Evolutionary conservation across 2,113 vertebrate species (phyloP), one percentile per base, ranked within the genome.

Genomic region (Eidolon helvum): DNA sequence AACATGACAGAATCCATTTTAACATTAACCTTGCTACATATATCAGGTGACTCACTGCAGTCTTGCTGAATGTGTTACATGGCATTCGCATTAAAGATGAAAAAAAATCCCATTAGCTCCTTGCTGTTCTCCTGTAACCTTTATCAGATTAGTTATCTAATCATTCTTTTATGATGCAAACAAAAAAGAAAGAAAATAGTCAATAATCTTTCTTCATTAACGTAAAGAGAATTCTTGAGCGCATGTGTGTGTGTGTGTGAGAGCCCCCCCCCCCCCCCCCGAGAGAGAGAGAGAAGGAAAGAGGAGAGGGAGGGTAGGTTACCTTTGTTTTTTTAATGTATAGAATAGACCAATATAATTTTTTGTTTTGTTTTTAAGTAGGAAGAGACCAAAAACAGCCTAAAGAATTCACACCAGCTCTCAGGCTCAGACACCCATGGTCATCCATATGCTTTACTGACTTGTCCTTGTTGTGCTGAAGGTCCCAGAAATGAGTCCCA

Each of bases 1-100:
- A 94, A 9, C 28, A 50, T 19, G 24, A 86, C 33, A 87, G 48
- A 80, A 84, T 63, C 92, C 38, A 66, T 90, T 91, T 91, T 80
- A 83, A 55, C 28, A 63, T 89, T 90, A 94, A 83, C 92, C 94
- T 96, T 79, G 33, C 88, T 89, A 4, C 33, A 35, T 48, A 22
- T 75, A 43, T 77, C 91, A 78, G 1, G 57, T 79, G 65, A 95
- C 84, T 95, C 72, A 66, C 43, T 82, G 57, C 90, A 12, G 16
- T 33, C 43, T 68, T 83, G 14, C 15, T 4, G 0, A 94, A 59
- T 28, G n/a, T 55, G 10, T 94, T 87, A 79, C 89, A 24, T 4
- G 4, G 80, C 24, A 35, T 68, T 63, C 0, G 0, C 33, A 57
- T 69, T 48, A 48, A 90, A 66, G 35, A 80, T 71, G 65, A 75